Percentiles rank a stretch among this genome's conserved stretches.
These are phyloP conservation scores for Acleris holmiana DNA, from an alignment of 2,888 invertebrate genomes.

Conservation along the genomic window DNA sequence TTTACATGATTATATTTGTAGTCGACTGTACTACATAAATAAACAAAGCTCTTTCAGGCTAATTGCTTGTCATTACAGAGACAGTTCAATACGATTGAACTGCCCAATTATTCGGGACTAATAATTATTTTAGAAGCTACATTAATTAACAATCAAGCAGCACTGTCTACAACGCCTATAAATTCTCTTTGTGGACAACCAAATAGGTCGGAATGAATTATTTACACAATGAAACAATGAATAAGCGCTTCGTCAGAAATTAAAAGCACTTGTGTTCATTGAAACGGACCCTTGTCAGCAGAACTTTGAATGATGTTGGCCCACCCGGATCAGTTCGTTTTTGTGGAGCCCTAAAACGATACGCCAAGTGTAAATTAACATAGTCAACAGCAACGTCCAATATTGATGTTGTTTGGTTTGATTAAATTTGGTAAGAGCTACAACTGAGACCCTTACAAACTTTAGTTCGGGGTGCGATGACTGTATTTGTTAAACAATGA, in stretches of 20 bases:
- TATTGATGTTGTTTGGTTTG: slow-evolving; percentile 31
- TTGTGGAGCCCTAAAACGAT: slow-evolving; percentile 49
- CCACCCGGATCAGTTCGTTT: slow-evolving; percentile 57
- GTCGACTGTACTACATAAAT: neutral
- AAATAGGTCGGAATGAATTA: slow-evolving; percentile 41
- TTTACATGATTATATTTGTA: too few species aligned
- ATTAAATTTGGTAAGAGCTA: slow-evolving; percentile 29
- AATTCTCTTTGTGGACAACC: slow-evolving; percentile 41
- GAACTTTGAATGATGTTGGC: slow-evolving; percentile 51
- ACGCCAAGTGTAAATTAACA: slow-evolving; percentile 51
- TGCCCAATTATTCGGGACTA: slow-evolving; percentile 26
- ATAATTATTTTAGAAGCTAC: slow-evolving; percentile 30
- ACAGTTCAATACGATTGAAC: slow-evolving; percentile 15
- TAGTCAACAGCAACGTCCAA: slow-evolving; percentile 42
- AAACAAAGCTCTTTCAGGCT: slow-evolving; percentile 7
- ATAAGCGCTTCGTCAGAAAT: slow-evolving; percentile 51
- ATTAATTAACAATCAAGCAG: slow-evolving; percentile 34
- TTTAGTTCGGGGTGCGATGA: neutral
- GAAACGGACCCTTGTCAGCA: slow-evolving; percentile 56
- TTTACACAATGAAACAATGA: slow-evolving; percentile 47
- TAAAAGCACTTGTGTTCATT: slow-evolving; percentile 57
- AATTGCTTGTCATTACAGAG: slow-evolving; percentile 25
- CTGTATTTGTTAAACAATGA: neutral
- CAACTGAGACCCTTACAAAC: neutral
- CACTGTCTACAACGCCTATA: slow-evolving; percentile 36